A percentile compares a stretch with the other conserved stretches of the same genome.
Evolutionary conservation across 2,113 vertebrate species (phyloP).

Genomic region (Oplegnathus fasciatus): DNA sequence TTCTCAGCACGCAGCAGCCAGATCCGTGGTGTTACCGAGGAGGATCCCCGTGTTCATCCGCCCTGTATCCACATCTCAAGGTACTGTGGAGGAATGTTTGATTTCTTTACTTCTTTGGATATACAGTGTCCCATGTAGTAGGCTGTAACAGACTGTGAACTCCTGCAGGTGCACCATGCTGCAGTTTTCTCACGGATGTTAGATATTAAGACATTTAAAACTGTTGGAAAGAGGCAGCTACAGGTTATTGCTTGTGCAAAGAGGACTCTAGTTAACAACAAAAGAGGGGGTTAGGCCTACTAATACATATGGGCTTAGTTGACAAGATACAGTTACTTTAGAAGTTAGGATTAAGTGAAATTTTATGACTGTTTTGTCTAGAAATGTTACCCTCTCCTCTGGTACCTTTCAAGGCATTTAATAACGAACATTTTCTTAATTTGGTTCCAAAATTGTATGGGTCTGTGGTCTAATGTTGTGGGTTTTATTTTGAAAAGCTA

Average conservation of each 20-base stretch:
- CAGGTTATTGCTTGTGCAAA: not conserved
- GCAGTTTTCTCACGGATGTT: not conserved
- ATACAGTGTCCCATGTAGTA: rapidly evolving
- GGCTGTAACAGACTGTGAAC: not conserved
- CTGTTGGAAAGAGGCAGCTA: not conserved
- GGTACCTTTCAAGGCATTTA: not conserved
- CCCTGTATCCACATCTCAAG: conserved; percentile 68
- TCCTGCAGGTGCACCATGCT: conserved; percentile 27
- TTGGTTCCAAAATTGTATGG: not conserved
- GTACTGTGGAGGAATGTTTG: conserved; percentile 56
- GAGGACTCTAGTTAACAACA: too few species aligned
- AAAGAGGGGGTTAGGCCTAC: not conserved
- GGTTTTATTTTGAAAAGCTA: not conserved
- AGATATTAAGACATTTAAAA: not conserved
- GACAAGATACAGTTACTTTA: not conserved
- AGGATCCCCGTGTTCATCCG: conserved; percentile 57
- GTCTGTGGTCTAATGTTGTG: not conserved
- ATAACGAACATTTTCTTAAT: not conserved
- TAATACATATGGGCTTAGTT: not conserved
- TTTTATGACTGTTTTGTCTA: not conserved
- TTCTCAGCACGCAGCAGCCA: conserved; percentile 43
- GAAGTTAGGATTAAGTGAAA: not conserved
- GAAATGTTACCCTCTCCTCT: not conserved
- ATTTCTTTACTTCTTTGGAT: conserved; percentile 1
- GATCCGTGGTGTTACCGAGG: conserved; percentile 33